Conservation (phyloP, 1,140 invertebrate species). For the Drosophila ficusphila region DNA sequence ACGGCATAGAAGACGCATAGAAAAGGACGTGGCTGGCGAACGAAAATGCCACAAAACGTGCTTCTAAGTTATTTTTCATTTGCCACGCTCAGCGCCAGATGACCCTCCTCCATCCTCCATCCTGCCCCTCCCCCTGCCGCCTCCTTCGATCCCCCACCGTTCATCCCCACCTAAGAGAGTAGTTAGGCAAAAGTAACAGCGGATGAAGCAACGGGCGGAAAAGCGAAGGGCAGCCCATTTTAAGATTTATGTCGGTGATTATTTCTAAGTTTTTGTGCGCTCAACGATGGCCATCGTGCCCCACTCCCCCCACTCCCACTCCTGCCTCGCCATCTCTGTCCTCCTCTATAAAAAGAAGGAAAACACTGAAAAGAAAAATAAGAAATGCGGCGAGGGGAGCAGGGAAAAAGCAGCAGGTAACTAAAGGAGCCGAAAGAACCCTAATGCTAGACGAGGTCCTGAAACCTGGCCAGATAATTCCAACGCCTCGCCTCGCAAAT, state of each 20-base stretch:
- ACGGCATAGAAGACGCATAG: slow-evolving; percentile 37
- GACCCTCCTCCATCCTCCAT: slow-evolving; percentile 1
- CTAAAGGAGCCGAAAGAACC: slow-evolving; percentile 15
- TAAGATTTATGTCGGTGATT: slow-evolving; percentile 84
- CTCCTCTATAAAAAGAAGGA: slow-evolving; percentile 18
- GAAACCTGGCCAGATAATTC: slow-evolving; percentile 44
- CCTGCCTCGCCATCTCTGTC: background rate
- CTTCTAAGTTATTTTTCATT: slow-evolving; percentile 82
- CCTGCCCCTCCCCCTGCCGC: background rate
- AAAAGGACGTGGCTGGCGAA: slow-evolving; percentile 32
- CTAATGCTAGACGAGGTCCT: slow-evolving; percentile 46
- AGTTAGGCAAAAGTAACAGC: slow-evolving; percentile 51
- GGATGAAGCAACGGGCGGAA: background rate
- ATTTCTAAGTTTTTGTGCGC: slow-evolving; percentile 83
- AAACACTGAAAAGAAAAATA: slow-evolving; percentile 14
- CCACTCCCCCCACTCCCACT: background rate
- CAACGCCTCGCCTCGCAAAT: slow-evolving; percentile 1
- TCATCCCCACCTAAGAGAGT: slow-evolving; percentile 51
- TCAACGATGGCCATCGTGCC: slow-evolving; percentile 56
- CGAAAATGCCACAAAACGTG: slow-evolving; percentile 79
- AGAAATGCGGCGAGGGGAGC: background rate
- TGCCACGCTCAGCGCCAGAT: slow-evolving; percentile 51
- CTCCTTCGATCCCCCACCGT: background rate
- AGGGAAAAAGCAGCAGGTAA: slow-evolving; percentile 17
- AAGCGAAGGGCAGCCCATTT: slow-evolving; percentile 57